Percentiles rank a stretch among this genome's conserved stretches.
Evolutionary conservation across 2,797 vertebrate genomes (phyloP).

Genomic region (Sciaenops ocellatus): DNA sequence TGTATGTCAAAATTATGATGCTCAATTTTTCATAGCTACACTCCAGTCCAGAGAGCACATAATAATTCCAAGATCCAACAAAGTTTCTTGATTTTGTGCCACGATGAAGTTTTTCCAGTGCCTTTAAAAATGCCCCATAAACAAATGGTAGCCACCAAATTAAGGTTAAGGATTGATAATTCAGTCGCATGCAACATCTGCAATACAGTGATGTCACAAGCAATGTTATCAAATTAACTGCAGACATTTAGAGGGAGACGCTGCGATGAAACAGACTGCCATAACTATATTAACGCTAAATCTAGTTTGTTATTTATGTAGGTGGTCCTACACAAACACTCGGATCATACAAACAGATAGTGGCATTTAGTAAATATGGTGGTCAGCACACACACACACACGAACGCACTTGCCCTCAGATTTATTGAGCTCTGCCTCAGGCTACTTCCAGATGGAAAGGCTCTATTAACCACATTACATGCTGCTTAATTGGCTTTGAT

Average conservation of each 20-base stretch:
- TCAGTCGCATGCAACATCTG: slow-evolving; percentile 26
- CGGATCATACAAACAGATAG: slow-evolving; percentile 69
- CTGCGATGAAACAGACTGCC: slow-evolving; percentile 79
- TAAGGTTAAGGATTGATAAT: slow-evolving; percentile 23
- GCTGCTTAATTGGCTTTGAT: slow-evolving; percentile 81
- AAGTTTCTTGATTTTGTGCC: neutral
- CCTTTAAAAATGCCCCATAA: slow-evolving; percentile 3
- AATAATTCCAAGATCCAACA: neutral
- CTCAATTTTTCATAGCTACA: neutral
- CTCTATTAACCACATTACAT: slow-evolving; percentile 82
- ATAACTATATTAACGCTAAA: slow-evolving; percentile 80
- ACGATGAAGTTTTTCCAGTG: neutral
- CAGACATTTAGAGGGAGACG: slow-evolving; percentile 74
- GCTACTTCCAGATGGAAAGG: slow-evolving; percentile 76
- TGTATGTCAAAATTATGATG: slow-evolving; percentile 7
- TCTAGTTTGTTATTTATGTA: slow-evolving; percentile 81
- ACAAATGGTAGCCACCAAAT: neutral
- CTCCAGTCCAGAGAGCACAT: neutral
- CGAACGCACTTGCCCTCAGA: slow-evolving; percentile 35
- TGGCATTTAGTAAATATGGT: slow-evolving; percentile 64
- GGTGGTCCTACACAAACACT: slow-evolving; percentile 71
- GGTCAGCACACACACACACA: slow-evolving; percentile 38
- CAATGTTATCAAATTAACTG: slow-evolving; percentile 70
- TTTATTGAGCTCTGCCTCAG: slow-evolving; percentile 68
- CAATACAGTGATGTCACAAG: slow-evolving; percentile 66